phyloP scores from a whole-genome alignment of 2,888 invertebrate genomes.

The Phyto melanocephala region DNA sequence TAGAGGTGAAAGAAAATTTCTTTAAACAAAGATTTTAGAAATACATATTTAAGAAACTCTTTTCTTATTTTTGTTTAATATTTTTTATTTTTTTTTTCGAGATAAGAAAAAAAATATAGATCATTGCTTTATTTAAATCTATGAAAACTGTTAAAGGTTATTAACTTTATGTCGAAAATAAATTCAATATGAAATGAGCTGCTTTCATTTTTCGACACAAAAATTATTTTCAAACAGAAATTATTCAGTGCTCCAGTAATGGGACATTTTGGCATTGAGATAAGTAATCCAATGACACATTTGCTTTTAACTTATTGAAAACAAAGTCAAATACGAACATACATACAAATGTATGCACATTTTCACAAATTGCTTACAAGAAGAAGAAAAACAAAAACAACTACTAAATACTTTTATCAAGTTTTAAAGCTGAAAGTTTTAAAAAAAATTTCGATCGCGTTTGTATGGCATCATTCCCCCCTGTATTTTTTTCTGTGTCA shows the following conservation, averaged over 20 bases:
- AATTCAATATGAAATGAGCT: not conserved
- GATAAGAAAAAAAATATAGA: not conserved
- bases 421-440: no score
- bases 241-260: constrained; percentile 23
- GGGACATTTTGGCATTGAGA: not conserved
- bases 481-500: no score
- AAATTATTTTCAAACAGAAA: not conserved
- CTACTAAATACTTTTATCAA: no score
- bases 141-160: constrained; percentile 8
- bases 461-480: no score
- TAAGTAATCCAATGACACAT: constrained; percentile 33
- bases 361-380: not conserved
- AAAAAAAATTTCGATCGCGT: not conserved
- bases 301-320: not conserved
- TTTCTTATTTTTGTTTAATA: not conserved
- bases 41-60: no score
- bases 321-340: no score
- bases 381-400: no score
- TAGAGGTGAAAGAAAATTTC: no score
- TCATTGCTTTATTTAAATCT: not conserved
- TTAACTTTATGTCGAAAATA: not conserved
- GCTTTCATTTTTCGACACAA: not conserved
- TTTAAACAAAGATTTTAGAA: no score
- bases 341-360: not conserved
- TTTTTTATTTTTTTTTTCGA: not conserved